phyloP scores from a whole-genome alignment of 2,113 vertebrate species.

The Dasyurus viverrinus region DNA sequence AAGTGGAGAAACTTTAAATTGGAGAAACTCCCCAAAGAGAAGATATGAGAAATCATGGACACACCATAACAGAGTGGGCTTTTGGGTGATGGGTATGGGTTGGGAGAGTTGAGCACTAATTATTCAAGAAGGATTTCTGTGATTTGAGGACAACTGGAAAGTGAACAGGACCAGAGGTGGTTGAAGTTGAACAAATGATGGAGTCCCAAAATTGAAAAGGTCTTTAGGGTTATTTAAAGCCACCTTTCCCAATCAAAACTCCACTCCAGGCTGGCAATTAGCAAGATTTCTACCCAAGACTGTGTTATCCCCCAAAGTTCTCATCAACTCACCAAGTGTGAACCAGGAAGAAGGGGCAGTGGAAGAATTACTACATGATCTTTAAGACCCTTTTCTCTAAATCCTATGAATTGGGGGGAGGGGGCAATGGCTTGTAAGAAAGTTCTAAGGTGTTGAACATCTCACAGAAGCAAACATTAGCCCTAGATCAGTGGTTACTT shows the following conservation, averaged over 20 bases:
- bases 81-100: neutral
- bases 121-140: neutral
- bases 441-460: neutral
- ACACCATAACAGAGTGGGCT: neutral
- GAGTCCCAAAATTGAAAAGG: neutral
- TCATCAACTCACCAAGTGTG: neutral
- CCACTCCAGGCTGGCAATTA: neutral
- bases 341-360: neutral
- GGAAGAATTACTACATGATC: neutral
- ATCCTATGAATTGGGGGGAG: neutral
- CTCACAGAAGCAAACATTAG: neutral
- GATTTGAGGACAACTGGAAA: neutral
- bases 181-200: neutral
- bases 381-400: neutral
- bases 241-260: neutral
- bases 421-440: neutral
- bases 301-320: neutral
- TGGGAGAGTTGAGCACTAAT: neutral
- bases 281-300: neutral
- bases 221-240: neutral
- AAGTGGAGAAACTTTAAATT: neutral
- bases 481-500: neutral
- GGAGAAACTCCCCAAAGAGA: neutral
- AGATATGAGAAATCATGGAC: neutral
- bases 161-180: neutral